phyloP scores from a whole-genome alignment of 2,888 invertebrate genomes.

The Oxytorus armatus region DNA sequence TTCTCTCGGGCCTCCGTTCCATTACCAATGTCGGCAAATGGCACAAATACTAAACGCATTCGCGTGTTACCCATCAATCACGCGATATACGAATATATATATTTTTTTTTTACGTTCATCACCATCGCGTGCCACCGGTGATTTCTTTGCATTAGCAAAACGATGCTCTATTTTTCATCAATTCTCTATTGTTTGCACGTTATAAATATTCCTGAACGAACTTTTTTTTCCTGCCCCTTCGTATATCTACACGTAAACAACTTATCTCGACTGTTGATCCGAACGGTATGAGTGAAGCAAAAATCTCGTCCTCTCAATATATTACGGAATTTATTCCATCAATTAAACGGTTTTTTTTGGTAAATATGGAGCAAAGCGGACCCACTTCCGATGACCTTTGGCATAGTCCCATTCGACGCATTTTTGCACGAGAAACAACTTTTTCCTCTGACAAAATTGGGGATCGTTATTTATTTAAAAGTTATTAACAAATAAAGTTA shows the following conservation, averaged over 20 bases:
- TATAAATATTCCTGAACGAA: conserved; percentile 7
- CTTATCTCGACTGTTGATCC: background rate
- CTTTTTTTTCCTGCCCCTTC: background rate
- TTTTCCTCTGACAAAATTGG: too few relatives aligned
- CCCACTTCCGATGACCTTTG: too few relatives aligned
- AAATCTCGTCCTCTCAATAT: too few relatives aligned
- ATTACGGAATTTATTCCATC: too few relatives aligned
- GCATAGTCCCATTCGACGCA: too few relatives aligned
- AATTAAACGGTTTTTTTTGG: too few relatives aligned
- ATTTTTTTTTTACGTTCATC: too few relatives aligned
- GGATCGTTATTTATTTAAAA: too few relatives aligned
- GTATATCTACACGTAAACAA: background rate
- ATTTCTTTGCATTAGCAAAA: conserved; percentile 33
- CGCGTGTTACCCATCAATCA: conserved; percentile 61
- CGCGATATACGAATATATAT: conserved; percentile 25
- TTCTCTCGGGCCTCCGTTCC: conserved; percentile 39
- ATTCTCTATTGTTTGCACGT: conserved; percentile 7
- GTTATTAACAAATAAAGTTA: too few relatives aligned
- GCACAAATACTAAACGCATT: conserved; percentile 57
- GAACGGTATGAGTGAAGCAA: background rate
- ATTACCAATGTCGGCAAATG: conserved; percentile 34
- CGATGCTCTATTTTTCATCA: background rate
- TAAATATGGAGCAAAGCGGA: too few relatives aligned
- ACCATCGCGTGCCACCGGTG: conserved; percentile 15
- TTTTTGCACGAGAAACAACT: too few relatives aligned